Base-by-base conservation (phyloP, 1,140 invertebrate species). In the Onthophagus taurus region DNA sequence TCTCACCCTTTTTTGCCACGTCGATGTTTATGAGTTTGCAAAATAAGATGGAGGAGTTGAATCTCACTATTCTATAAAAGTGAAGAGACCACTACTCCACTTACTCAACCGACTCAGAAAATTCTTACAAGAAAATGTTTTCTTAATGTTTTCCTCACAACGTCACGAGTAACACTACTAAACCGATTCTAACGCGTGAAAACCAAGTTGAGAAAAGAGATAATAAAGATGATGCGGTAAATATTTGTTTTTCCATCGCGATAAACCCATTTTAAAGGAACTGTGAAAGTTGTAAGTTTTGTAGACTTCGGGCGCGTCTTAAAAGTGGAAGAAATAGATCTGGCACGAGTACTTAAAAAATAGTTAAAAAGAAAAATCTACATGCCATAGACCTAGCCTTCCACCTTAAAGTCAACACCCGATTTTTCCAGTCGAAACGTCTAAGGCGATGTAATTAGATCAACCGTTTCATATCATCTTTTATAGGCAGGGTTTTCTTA, bases 1-100 rank as follows among this genome's bases (percentile, higher is more conserved):
- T n/a, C n/a, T n/a, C n/a, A n/a, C n/a, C n/a, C n/a, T n/a, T n/a
- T n/a, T n/a, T n/a, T n/a, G n/a, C n/a, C n/a, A n/a, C n/a, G n/a
- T 26, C 24, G 24, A 34, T 9, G 35, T 26, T 9, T 45, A 9
- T 21, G 43, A 56, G 54, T 46, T 48, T 51, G 54, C 51, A 58
- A 58, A 61, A 52, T 58, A 58, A 61, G 59, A 55, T 60, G 59
- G 59, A 61, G 59, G 59, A 61, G 59, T 61, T 61, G 59, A 61
- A 61, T 61, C 59, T 61, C 59, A 61, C 59, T 61, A 51, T 47
- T 50, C 31, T 43, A 59, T 47, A 42, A 53, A 60, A 61, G 59
- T 61, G 59, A 58, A 58, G 59, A 61, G 59, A 61, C 59, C 56
- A 61, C 59, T 61, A 49, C 59, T 61, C 59, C 59, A 61, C 59